Percentiles rank a stretch among this genome's conserved stretches.
phyloP scores from a whole-genome alignment of 2,888 invertebrate species.

The Drosophila falleni region DNA sequence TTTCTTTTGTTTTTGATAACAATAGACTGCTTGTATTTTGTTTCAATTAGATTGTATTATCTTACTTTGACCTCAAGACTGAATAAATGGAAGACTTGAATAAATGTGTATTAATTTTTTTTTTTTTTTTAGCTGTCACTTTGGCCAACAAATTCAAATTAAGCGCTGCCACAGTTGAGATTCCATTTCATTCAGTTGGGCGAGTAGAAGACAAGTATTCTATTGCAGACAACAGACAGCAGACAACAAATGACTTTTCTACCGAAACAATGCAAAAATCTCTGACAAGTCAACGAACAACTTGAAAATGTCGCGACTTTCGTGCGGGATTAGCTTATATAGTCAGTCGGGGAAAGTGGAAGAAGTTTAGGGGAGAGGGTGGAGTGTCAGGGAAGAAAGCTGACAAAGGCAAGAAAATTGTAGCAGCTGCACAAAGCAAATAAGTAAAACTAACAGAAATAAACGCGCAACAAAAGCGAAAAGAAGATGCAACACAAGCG shows the following conservation, averaged over 20 bases:
- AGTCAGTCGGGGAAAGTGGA: slow-evolving; percentile 13
- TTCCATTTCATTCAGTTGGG: slow-evolving; percentile 32
- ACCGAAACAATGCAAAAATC: slow-evolving; percentile 60
- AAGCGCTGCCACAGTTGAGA: slow-evolving; percentile 46
- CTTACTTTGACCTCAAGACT: slow-evolving; percentile 8
- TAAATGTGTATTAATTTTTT: slow-evolving; percentile 43
- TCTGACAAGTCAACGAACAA: slow-evolving; percentile 59
- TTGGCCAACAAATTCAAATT: slow-evolving; percentile 69
- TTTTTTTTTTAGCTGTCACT: slow-evolving; percentile 39
- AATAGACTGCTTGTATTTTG: slow-evolving; percentile 26
- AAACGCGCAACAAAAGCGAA: slow-evolving; percentile 43
- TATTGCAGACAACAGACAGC: slow-evolving; percentile 18
- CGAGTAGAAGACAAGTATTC: neutral
- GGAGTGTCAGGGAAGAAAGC: neutral
- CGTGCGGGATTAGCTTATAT: slow-evolving; percentile 66
- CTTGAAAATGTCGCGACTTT: slow-evolving; percentile 62
- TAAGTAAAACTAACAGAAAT: slow-evolving; percentile 65
- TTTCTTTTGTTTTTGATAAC: neutral
- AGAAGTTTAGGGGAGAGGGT: neutral
- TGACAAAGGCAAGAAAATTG: slow-evolving; percentile 45
- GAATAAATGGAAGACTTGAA: slow-evolving; percentile 35
- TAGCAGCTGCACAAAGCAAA: slow-evolving; percentile 70
- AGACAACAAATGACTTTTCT: slow-evolving; percentile 52
- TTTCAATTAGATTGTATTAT: slow-evolving; percentile 40
- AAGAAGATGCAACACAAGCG: slow-evolving; percentile 18